Conservation (phyloP, 2,888 invertebrate genomes). For the Flexamia atlantica region DNA sequence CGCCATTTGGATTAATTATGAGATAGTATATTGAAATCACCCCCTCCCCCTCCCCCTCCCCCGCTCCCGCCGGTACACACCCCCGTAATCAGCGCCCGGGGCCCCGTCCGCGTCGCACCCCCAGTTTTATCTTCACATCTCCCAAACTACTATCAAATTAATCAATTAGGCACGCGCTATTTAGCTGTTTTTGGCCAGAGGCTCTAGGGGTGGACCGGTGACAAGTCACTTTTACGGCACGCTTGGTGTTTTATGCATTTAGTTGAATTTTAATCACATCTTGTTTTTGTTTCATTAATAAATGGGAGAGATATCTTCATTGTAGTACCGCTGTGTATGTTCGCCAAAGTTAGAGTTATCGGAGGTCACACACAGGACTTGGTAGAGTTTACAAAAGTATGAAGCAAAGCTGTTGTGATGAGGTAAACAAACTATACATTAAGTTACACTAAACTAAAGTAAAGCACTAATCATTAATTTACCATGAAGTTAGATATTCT, state of each 20-base stretch:
- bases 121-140: slow-evolving; percentile 28
- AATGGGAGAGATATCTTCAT: no score
- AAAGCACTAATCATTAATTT: no score
- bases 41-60: not conserved
- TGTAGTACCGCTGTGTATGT: no score
- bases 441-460: no score
- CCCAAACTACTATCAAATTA: slow-evolving; percentile 49
- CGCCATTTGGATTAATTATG: slow-evolving; percentile 38
- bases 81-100: slow-evolving; percentile 47
- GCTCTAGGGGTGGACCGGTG: not conserved
- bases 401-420: no score
- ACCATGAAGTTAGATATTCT: no score
- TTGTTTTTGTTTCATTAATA: no score
- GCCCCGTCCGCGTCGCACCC: not conserved
- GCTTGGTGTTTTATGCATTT: not conserved
- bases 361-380: no score
- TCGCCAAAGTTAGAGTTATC: no score
- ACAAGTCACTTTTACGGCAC: slow-evolving; percentile 1
- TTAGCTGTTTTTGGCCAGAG: slow-evolving; percentile 38
- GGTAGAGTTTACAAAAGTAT: no score
- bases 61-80: not conserved
- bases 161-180: slow-evolving; percentile 52
- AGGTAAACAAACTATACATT: no score
- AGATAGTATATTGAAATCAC: slow-evolving; percentile 23
- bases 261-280: not conserved